Base-by-base conservation (phyloP, 1,140 invertebrate species). In the Apis florea region DNA sequence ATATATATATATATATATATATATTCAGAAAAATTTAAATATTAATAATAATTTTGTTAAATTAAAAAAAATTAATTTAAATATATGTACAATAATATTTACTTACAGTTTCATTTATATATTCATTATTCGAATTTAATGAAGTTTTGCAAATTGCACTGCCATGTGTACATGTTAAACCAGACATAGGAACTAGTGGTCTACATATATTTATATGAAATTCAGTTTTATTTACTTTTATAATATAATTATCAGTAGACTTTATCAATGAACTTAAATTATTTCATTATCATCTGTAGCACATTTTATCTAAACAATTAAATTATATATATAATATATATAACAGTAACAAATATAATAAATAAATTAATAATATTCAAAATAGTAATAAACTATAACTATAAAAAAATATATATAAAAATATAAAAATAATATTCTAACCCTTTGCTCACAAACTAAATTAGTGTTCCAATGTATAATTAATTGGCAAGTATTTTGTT, bases 181-280 rank as follows among this genome's bases (percentile, higher is more conserved):
- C 90, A 86, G 90, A 90, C 86, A 90, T 90, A 73, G 93, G 88
- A 75, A 94, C 90, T 83, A 95, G 89, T 80, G 94, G 93, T 82
- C 91, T 90, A 81, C 94, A 95, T 67, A 95, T 89, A 89, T 95
- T 95, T 88, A 95, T 92, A 54, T 91, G 81, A 80, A 89, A 91
- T 68, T 90, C 88, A 10, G 85, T 88, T 64, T 89, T 85, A 66
- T 93, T 92, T 2, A 90, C 85, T 85, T 90, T 90, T 3, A 94
- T 91, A 63, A 94, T 81, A 79, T 95, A 94, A 90, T 95, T 94
- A n/a, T 89, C 82, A 40, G 77, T 88, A 63, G 90, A 86, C 80
- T 89, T 91, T 69, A 93, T 94, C 77, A 95, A 84, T n/a, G 91
- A 90, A 64, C 89, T 91, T 80, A 95, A 91, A 88, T 93, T 61